These are phyloP conservation scores for Exocentrus adspersus DNA, from an alignment of 2,888 invertebrate species.

Conservation along the genomic window DNA sequence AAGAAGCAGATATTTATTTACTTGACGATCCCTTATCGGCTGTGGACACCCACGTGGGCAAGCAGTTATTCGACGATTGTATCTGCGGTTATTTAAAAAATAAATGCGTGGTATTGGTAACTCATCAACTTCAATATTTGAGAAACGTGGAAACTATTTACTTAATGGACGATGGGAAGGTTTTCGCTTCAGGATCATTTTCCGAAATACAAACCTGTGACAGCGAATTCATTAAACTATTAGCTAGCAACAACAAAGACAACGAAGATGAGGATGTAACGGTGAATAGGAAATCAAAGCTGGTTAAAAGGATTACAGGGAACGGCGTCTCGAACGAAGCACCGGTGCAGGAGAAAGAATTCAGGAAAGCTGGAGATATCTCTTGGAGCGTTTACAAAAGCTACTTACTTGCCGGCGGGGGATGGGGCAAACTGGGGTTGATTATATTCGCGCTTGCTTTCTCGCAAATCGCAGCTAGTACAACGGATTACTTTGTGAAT, in stretches of 20 bases:
- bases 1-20: constrained; percentile 84
- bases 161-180: constrained; percentile 67
- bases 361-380: constrained; percentile 70
- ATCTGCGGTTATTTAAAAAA: constrained; percentile 71
- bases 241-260: constrained; percentile 28
- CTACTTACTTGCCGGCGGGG: constrained; percentile 79
- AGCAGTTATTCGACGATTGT: constrained; percentile 86
- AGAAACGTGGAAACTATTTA: constrained; percentile 67
- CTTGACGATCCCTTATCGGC: constrained; percentile 91
- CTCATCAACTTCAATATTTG: constrained; percentile 76
- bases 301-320: constrained; percentile 3
- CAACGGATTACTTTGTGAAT: constrained; percentile 82
- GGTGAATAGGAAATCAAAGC: constrained; percentile 4
- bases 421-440: constrained; percentile 59
- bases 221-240: constrained; percentile 73
- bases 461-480: constrained; percentile 69
- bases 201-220: constrained; percentile 76
- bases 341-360: constrained; percentile 65
- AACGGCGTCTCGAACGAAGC: background rate
- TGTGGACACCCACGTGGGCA: constrained; percentile 88
- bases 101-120: constrained; percentile 78
- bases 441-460: constrained; percentile 65
- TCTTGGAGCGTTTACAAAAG: constrained; percentile 68
- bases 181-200: constrained; percentile 73
- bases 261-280: constrained; percentile 17